Base-by-base conservation (phyloP, 2,113 vertebrate species). In the Chroicocephalus ridibundus region DNA sequence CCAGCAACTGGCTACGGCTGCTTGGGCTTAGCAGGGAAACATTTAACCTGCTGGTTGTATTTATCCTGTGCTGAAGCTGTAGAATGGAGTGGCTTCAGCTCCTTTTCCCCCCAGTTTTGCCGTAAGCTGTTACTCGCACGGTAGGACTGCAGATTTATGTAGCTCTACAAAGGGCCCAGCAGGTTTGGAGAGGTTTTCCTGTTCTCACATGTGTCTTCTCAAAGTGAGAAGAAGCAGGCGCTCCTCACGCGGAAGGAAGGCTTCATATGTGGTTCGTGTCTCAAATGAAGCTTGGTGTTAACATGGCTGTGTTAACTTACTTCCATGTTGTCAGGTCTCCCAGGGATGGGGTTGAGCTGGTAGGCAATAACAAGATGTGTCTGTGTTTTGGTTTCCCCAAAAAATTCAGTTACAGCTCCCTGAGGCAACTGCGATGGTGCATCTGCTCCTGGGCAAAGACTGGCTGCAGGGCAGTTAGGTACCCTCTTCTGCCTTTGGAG, bases 261-360 rank as follows among this genome's bases (percentile, higher is more conserved):
- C 26, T 83, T 86, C 15, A 1, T 4, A 2, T 1, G 0, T 26
- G 42, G 27, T 40, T 25, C 0, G 0, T 40, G 8, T 84, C 13
- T 77, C 13, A 8, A 26, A 54, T 5, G 8, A 47, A 71, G 46
- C 38, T 57, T 27, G n/a, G 17, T 15, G 1, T 94, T 77, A 27
- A 9, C 15, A 3, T 16, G 82, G 18, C 8, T 74, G 0, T n/a
- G 0, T 78, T 62, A 58, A 49, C 19, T 49, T 55, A 3, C 12
- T 47, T 78, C 6, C 2, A 0, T 11, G 14, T 34, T 75, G 22
- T 14, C 29, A 24, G 52, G 32, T 58, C 42, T 26, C 20, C 22
- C 25, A 27, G 42, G 42, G 32, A 1, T 58, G 64, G 54, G 32
- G 32, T 2, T n/a, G 42, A 49, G 26, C 12, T 49, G 4, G 1